phyloP scores from a whole-genome alignment of 2,797 vertebrate species.

The Dendrocincla fuliginosa region DNA sequence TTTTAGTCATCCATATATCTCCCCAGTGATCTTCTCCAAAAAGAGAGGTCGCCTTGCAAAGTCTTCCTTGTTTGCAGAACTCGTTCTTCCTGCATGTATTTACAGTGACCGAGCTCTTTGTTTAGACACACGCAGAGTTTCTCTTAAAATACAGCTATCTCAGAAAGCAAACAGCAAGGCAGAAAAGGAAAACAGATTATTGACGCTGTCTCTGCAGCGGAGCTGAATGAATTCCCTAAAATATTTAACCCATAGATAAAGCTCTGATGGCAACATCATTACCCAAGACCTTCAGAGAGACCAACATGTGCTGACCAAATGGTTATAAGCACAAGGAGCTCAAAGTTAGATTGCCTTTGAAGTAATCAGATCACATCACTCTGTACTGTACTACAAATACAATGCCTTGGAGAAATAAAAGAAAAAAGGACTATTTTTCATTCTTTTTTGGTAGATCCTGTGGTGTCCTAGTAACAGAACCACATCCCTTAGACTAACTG shows the following conservation, averaged over 20 bases:
- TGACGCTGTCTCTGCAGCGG: neutral
- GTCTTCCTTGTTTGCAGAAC: neutral
- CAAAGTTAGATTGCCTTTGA: conserved; percentile 25
- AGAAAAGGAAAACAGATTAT: neutral
- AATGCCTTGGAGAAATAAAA: conserved; percentile 49
- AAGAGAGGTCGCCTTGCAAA: neutral
- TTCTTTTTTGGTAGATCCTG: neutral
- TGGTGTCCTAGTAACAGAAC: neutral
- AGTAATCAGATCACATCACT: conserved; percentile 23
- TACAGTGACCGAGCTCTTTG: neutral
- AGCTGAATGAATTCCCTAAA: conserved; percentile 27
- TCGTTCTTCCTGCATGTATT: neutral
- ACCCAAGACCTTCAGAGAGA: conserved; percentile 12
- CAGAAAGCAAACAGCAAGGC: conserved; percentile 21
- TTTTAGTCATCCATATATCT: neutral
- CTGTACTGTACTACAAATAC: conserved; percentile 21
- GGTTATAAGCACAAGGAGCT: neutral
- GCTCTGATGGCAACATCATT: conserved; percentile 13
- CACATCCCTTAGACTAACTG: neutral
- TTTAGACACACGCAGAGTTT: neutral
- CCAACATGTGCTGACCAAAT: neutral
- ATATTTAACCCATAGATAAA: conserved; percentile 7
- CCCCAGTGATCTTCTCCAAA: neutral
- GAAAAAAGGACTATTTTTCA: conserved; percentile 2
- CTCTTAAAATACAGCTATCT: neutral